Percentiles rank a stretch among this genome's conserved stretches.
These are phyloP conservation scores for Diaperis boleti DNA, from an alignment of 2,888 invertebrate genomes.

Conservation along the genomic window DNA sequence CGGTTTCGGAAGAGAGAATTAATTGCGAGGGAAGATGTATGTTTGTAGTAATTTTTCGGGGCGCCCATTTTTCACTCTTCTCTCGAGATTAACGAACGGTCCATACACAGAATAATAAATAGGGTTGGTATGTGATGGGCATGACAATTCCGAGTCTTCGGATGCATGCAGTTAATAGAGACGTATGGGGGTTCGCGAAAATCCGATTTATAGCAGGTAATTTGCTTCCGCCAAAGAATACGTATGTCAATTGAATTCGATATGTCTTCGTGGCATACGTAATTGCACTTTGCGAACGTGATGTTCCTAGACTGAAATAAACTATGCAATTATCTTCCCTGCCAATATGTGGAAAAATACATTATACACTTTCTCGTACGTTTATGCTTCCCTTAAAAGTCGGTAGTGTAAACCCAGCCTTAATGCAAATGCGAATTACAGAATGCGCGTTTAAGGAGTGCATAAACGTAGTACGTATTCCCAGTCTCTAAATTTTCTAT, in stretches of 20 bases:
- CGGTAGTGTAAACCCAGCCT: no score
- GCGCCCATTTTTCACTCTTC: conserved; percentile 45
- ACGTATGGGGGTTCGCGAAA: conserved; percentile 12
- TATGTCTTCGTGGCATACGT: conserved; percentile 13
- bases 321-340: no score
- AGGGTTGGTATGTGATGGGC: conserved; percentile 43
- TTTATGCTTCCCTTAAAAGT: no score
- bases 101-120: conserved; percentile 47
- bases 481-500: no score
- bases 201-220: conserved; percentile 30
- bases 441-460: no score
- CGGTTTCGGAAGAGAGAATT: conserved; percentile 29
- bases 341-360: no score
- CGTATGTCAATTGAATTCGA: conserved; percentile 24
- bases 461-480: no score
- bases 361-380: no score
- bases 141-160: conserved; percentile 29
- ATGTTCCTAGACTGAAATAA: background rate
- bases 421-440: no score
- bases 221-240: conserved; percentile 29
- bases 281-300: conserved; percentile 9
- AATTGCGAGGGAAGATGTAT: conserved; percentile 31
- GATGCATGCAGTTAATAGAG: conserved; percentile 23
- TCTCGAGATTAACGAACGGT: conserved; percentile 46
- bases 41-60: conserved; percentile 44